Conservation (phyloP, 2,113 vertebrate genomes). For the Takifugu bimaculatus region DNA sequence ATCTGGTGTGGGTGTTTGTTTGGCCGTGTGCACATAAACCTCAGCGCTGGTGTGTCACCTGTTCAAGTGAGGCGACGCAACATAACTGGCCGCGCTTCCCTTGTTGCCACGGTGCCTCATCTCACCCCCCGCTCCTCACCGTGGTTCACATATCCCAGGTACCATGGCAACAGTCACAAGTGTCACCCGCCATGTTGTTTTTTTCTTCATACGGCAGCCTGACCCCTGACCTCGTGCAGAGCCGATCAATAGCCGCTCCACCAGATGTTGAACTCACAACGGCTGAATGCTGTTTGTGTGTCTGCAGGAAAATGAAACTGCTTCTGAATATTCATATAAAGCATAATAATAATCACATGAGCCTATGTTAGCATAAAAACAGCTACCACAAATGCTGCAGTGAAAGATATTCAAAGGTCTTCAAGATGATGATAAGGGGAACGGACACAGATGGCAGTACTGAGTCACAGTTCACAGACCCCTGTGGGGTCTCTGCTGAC, state of each 20-base stretch:
- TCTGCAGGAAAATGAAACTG: no score
- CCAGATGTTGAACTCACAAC: not conserved
- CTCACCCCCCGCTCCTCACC: constrained; percentile 6
- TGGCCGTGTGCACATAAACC: not conserved
- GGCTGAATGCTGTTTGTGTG: not conserved
- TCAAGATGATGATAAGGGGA: no score
- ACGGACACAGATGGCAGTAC: no score
- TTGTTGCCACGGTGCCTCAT: constrained; percentile 61
- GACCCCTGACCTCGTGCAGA: not conserved
- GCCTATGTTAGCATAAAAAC: no score
- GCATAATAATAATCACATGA: no score
- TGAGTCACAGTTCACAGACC: constrained; percentile 15
- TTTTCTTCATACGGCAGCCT: constrained; percentile 10
- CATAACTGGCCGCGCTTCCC: constrained; percentile 32
- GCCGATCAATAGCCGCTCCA: not conserved
- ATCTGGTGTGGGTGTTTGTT: not conserved
- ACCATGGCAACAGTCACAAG: constrained; percentile 64
- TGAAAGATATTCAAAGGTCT: no score
- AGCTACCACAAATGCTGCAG: no score
- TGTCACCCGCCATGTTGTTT: constrained; percentile 55
- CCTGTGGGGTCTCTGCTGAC: not conserved
- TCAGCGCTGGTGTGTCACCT: constrained; percentile 18
- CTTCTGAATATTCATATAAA: no score
- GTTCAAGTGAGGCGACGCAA: constrained; percentile 20
- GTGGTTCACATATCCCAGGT: constrained; percentile 46